Conservation (phyloP, 2,113 vertebrate genomes). For the Elanoides forficatus region DNA sequence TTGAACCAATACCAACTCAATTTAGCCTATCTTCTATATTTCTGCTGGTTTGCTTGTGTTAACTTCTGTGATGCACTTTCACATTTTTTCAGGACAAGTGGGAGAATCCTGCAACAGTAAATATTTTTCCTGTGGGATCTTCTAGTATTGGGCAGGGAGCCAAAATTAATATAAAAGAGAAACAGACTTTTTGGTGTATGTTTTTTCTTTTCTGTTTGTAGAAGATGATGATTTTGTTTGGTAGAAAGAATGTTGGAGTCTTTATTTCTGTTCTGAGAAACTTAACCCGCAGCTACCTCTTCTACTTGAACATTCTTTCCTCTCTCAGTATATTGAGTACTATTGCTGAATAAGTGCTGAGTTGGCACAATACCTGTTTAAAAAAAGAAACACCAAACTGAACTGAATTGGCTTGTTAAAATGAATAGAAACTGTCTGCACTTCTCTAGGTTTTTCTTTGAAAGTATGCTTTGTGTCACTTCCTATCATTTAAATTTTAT, state of each 20-base stretch:
- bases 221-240: background rate
- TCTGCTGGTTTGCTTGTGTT: background rate
- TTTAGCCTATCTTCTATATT: background rate
- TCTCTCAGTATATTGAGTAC: background rate
- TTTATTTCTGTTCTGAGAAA: background rate
- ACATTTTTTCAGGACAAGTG: background rate
- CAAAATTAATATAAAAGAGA: background rate
- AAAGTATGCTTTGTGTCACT: background rate
- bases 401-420: background rate
- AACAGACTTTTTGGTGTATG: background rate
- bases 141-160: background rate
- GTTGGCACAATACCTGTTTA: background rate
- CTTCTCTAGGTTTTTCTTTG: background rate
- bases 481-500: background rate
- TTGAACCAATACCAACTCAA: background rate
- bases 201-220: background rate
- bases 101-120: background rate
- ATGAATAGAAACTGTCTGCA: background rate
- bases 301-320: background rate
- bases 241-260: background rate
- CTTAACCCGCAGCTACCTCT: background rate
- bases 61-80: background rate
- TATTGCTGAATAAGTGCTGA: background rate
- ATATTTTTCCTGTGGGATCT: background rate
- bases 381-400: background rate